Conservation (phyloP, 2,797 vertebrate genomes). For the Eulemur coronatus region DNA sequence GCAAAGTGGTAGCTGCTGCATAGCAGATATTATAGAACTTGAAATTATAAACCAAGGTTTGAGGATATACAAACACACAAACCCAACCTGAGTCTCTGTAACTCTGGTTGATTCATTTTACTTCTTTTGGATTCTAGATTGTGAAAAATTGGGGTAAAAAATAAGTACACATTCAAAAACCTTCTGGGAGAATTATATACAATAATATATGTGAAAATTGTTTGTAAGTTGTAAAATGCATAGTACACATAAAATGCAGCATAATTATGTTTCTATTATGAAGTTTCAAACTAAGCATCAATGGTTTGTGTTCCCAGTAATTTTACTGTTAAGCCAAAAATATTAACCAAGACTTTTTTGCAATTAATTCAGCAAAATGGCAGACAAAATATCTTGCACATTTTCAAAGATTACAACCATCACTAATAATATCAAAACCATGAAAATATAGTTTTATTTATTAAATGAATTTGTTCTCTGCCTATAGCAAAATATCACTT, state of each 20-base stretch:
- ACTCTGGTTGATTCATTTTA: not conserved
- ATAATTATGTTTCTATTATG: not conserved
- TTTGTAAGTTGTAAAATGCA: not conserved
- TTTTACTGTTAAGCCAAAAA: not conserved
- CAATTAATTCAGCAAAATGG: constrained; percentile 7
- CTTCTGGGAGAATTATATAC: not conserved
- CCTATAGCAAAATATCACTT: constrained; percentile 59
- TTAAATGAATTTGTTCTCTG: constrained; percentile 55
- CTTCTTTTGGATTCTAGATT: not conserved
- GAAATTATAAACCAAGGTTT: not conserved
- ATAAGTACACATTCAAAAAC: not conserved
- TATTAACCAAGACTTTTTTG: not conserved
- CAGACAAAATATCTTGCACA: not conserved
- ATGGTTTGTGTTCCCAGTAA: not conserved
- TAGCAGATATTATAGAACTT: not conserved
- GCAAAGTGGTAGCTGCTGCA: not conserved
- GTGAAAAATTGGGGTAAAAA: not conserved
- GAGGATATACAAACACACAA: not conserved
- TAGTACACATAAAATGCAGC: not conserved
- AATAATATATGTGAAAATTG: not conserved
- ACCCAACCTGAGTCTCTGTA: not conserved
- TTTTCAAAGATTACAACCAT: constrained; percentile 45
- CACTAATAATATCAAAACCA: constrained; percentile 35
- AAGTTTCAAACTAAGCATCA: not conserved
- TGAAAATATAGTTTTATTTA: constrained; percentile 43